A percentile compares a stretch with the other conserved stretches of the same genome.
Conservation (phyloP, 2,797 vertebrate species). For the Pelodytes ibericus region DNA sequence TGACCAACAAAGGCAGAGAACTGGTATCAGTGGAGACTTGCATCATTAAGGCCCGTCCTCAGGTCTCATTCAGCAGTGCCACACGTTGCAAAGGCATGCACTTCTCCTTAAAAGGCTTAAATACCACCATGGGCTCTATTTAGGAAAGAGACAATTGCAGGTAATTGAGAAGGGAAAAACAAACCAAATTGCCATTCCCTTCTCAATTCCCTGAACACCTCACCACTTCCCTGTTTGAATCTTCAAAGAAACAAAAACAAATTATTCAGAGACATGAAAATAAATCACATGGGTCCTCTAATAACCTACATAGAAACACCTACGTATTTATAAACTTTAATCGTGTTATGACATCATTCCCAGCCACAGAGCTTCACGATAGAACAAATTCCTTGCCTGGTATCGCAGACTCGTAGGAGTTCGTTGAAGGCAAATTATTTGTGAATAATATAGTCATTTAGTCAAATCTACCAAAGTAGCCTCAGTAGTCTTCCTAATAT, state of each 20-base stretch:
- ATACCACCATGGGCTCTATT: no score
- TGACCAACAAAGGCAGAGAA: no score
- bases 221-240: no score
- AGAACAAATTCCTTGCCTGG: neutral
- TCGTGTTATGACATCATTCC: conserved; percentile 22
- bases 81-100: no score
- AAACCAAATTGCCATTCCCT: no score
- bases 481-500: conserved; percentile 18
- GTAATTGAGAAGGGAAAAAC: no score
- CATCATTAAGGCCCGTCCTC: no score
- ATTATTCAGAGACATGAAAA: conserved; percentile 16
- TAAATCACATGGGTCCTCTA: conserved; percentile 43
- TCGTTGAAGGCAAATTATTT: conserved; percentile 21
- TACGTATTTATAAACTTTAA: conserved; percentile 40
- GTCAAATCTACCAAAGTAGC: conserved; percentile 22
- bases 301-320: conserved; percentile 33
- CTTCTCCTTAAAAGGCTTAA: no score
- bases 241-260: neutral
- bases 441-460: conserved; percentile 31
- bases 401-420: conserved; percentile 32
- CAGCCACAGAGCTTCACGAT: conserved; percentile 8
- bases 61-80: no score
- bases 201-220: no score
- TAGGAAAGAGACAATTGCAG: no score
- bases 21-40: no score